Conservation (phyloP, 2,113 vertebrate species). For the Pterophyllum scalare region DNA sequence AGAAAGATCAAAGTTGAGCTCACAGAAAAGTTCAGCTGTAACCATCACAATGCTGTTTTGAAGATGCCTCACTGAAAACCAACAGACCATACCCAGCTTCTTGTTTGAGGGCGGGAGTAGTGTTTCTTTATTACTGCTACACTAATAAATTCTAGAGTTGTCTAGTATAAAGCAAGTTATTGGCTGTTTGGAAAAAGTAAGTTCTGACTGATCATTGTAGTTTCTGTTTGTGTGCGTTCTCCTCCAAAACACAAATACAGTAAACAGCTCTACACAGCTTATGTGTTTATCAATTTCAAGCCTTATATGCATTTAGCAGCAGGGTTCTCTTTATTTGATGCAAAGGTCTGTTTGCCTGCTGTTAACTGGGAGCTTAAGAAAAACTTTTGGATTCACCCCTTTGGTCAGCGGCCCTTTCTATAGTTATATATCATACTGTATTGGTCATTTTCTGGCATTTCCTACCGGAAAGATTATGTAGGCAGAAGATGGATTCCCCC, state of each 20-base stretch:
- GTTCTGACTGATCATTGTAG: background rate
- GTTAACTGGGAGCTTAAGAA: background rate
- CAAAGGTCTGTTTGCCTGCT: background rate
- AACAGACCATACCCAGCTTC: background rate
- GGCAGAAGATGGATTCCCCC: too few relatives aligned
- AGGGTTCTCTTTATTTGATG: background rate
- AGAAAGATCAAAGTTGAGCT: slow-evolving; percentile 3
- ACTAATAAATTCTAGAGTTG: background rate
- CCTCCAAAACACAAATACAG: background rate
- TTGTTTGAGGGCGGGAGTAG: background rate
- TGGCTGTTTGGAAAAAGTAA: background rate
- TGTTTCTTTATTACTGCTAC: background rate
- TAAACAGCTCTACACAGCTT: background rate
- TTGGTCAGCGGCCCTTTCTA: too few relatives aligned
- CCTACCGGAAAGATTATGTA: too few relatives aligned
- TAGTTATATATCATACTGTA: too few relatives aligned
- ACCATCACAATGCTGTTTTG: background rate
- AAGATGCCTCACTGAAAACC: slow-evolving; percentile 8
- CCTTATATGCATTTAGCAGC: background rate
- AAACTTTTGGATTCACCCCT: background rate
- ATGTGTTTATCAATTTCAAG: background rate
- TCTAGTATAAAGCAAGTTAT: background rate
- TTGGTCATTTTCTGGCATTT: too few relatives aligned
- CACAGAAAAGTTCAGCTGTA: background rate
- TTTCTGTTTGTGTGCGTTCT: background rate